phyloP scores from a whole-genome alignment of 2,113 vertebrate genomes.

The Mus pahari region DNA sequence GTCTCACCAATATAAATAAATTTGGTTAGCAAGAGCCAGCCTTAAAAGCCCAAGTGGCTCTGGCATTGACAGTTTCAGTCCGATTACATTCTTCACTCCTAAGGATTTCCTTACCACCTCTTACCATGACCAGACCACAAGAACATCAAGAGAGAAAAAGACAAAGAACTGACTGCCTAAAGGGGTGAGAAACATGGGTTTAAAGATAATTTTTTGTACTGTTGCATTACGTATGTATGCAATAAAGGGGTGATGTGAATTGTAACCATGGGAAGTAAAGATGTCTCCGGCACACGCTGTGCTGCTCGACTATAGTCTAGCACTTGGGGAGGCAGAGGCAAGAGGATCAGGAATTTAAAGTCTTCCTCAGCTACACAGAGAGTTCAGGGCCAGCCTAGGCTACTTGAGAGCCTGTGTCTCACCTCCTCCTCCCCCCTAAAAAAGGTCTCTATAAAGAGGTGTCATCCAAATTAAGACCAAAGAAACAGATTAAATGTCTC shows the following conservation, averaged over 20 bases:
- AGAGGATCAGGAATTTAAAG: not conserved
- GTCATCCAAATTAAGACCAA: conserved; percentile 5
- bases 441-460: not conserved
- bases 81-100: not conserved
- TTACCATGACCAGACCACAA: not conserved
- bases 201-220: not conserved
- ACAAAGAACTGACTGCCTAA: not conserved
- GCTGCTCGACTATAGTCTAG: not conserved
- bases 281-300: not conserved
- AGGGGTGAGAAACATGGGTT: not conserved
- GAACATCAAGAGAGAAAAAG: not conserved
- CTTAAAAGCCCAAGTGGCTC: conserved; percentile 13
- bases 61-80: not conserved
- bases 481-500: not conserved
- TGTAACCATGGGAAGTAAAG: not conserved
- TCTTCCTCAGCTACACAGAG: not conserved
- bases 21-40: not conserved
- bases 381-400: not conserved
- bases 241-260: conserved; percentile 1
- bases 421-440: not conserved
- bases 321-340: not conserved
- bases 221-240: not conserved
- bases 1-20: not conserved
- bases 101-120: not conserved
- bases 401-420: not conserved